Evolutionary conservation across 2,888 invertebrate species (phyloP), one percentile per base, ranked within the genome.

Genomic region (Mongoloraphidia duomilia): DNA sequence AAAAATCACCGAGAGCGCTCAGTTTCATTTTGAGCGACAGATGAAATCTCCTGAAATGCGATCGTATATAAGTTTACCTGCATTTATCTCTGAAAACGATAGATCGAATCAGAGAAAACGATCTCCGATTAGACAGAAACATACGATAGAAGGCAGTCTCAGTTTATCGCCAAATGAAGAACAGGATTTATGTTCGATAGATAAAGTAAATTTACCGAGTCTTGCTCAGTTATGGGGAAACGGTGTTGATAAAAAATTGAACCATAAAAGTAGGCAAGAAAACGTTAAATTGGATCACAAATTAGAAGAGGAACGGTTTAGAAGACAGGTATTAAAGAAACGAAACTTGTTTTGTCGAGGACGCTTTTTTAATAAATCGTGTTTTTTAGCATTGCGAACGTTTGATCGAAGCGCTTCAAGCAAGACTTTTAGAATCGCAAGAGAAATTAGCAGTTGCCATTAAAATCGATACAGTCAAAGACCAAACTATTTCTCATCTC

Each of bases 401-500:
- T 51, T 70, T 83, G 57, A 85, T 89, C 46, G 80, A 82, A 58
- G 76, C 81, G 46, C 65, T 88, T 2, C 88, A 89, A 61, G 76
- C 76, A 56, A 79, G 80, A 55, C 66, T 83, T 45, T 66, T 88
- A 33, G 86, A 88, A 56, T 79, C 84, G 56, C 84, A 88, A 62
- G 84, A 89, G 62, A 82, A 82, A 57, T 63, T 89, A 34, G 83
- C 87, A 0, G 85, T 88, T 1, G 88, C 88, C 1, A 64, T 87
- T 6, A 77, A 80, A 63, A 82, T 88, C 0, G 88, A 89, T 63
- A 75, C 78, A 49, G 75, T 80, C 0, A 89, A 89, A 61, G 87
- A 87, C 58, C 65, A 70, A 1, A 79, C 83, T 0, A 77, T 89
- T 48, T 60, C 68, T 4, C 79, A 78, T 57, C 74, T 84, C 40